phyloP scores from a whole-genome alignment of 2,797 vertebrate genomes.

The Artibeus jamaicensis region DNA sequence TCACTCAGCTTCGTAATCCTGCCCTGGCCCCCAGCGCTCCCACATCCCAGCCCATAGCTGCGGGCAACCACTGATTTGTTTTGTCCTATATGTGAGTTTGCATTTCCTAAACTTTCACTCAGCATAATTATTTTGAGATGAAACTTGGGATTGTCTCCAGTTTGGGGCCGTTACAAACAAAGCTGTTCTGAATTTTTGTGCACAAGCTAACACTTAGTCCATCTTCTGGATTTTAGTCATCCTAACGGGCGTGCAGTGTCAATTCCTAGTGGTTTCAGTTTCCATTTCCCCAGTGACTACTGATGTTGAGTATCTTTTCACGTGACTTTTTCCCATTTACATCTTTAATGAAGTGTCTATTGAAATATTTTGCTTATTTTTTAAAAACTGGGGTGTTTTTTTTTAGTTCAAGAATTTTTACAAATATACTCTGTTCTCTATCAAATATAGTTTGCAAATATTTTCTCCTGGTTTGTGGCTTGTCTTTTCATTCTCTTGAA shows the following conservation, averaged over 20 bases:
- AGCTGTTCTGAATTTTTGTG: neutral
- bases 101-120: neutral
- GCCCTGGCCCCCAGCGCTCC: neutral
- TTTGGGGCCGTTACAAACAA: neutral
- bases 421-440: neutral
- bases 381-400: neutral
- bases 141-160: neutral
- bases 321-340: neutral
- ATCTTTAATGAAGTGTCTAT: neutral
- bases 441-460: neutral
- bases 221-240: neutral
- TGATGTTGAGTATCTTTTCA: neutral
- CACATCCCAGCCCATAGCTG: neutral
- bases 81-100: neutral
- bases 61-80: neutral
- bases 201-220: neutral
- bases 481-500: neutral
- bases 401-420: neutral
- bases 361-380: neutral
- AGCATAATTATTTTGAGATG: neutral
- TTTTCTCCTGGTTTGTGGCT: neutral
- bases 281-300: neutral
- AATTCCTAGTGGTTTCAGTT: neutral
- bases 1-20: neutral
- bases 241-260: neutral